Evolutionary conservation across 2,113 vertebrate genomes (phyloP), one percentile per base, ranked within the genome.

Genomic region (Eidolon helvum): DNA sequence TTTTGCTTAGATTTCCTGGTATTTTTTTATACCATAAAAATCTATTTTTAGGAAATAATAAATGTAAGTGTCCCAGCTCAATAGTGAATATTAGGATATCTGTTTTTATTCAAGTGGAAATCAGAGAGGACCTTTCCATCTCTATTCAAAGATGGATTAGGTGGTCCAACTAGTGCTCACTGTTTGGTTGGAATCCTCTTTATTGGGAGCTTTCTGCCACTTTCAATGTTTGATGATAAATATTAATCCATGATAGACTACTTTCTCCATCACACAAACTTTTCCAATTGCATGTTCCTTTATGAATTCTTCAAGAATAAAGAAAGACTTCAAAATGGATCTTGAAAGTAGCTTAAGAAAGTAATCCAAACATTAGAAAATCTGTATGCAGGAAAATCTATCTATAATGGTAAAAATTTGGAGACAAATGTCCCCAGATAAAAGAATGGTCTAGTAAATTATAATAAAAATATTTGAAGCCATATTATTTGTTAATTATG

Each of bases 141-240:
- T 91, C 71, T 87, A 33, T 83, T 63, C 74, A 77, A 83, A 93
- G 30, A 85, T 43, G 22, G 45, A 82, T 72, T 74, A 50, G 24
- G 21, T 78, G 53, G 78, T 35, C 68, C 75, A 88, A 26, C 35
- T 59, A 43, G 9, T 78, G 35, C 48, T 86, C 48, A 43, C 9
- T 88, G 35, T 74, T 43, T 94, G 33, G 10, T 71, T 94, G 38
- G 59, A 92, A 82, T 71, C 10, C 48, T 91, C 59, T 91, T 91
- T 68, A 24, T 63, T 68, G 33, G 38, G 78, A 86, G 33, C 8
- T 89, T 91, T 74, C 79, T 84, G 28, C 16, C 78, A 26, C 10
- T 97, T 94, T 78, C 85, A 95, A 93, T 4, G 14, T 88, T 95
- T 94, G 79, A 83, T 82, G n/a, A 74, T 78, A 77, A 92, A 38